Conservation (phyloP, 2,113 vertebrate genomes). For the Morone saxatilis region DNA sequence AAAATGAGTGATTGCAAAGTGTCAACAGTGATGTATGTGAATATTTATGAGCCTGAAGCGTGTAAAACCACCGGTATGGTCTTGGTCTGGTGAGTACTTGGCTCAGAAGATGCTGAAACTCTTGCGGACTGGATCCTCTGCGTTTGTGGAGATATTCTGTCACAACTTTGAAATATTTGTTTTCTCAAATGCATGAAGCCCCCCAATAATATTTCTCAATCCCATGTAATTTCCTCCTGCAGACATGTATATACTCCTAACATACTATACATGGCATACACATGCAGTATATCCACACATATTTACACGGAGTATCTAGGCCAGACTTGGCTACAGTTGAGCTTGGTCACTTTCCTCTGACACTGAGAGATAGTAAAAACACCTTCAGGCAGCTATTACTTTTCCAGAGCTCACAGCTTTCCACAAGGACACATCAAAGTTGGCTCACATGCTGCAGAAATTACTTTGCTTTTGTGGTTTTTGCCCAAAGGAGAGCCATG, state of each 20-base stretch:
- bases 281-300: constrained; percentile 2
- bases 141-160: not conserved
- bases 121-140: constrained; percentile 2
- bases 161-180: constrained; percentile 12
- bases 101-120: not conserved
- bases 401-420: constrained; percentile 44
- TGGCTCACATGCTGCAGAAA: constrained; percentile 43
- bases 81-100: not conserved
- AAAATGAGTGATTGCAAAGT: constrained; percentile 6
- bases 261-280: not conserved
- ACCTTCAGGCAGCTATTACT: constrained; percentile 37
- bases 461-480: constrained; percentile 13
- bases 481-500: constrained; percentile 12
- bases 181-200: not conserved
- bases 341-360: constrained; percentile 39
- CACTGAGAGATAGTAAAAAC: constrained; percentile 24
- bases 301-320: not conserved
- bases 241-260: not conserved
- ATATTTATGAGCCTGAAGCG: constrained; percentile 11
- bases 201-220: not conserved
- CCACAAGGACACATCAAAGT: constrained; percentile 53
- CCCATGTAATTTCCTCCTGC: not conserved
- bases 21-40: not conserved
- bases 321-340: constrained; percentile 17
- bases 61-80: constrained; percentile 7